Percentiles rank a stretch among this genome's conserved stretches.
These are phyloP conservation scores for Nasonia longicornis DNA, from an alignment of 1,140 invertebrate genomes.

Conservation along the genomic window DNA sequence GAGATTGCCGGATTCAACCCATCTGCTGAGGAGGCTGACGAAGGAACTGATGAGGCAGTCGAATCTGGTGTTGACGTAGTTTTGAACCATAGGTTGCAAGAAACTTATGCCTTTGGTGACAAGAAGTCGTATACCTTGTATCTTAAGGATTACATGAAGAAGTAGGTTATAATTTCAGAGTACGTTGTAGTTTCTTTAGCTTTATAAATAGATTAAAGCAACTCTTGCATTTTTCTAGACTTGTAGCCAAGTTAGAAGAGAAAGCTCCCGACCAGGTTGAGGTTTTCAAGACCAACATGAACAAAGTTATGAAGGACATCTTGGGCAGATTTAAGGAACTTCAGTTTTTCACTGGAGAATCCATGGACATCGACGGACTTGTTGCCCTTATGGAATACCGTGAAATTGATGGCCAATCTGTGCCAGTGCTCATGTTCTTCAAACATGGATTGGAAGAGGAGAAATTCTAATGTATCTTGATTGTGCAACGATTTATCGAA, in stretches of 20 bases:
- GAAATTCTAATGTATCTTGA: constrained; percentile 80
- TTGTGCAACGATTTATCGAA: constrained; percentile 53
- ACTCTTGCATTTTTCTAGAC: constrained; percentile 67
- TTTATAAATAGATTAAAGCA: constrained; percentile 9
- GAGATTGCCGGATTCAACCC: constrained; percentile 89
- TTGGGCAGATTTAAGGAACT: constrained; percentile 91
- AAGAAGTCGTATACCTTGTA: constrained; percentile 93
- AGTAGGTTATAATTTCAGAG: constrained; percentile 71
- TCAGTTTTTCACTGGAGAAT: constrained; percentile 95
- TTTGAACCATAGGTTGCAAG: constrained; percentile 89
- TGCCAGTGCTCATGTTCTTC: constrained; percentile 93
- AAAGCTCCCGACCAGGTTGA: constrained; percentile 85
- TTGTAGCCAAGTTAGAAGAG: constrained; percentile 86
- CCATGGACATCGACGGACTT: constrained; percentile 94
- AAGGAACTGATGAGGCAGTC: constrained; percentile 81
- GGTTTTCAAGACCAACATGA: constrained; percentile 91
- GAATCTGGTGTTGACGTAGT: constrained; percentile 93
- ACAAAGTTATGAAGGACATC: constrained; percentile 95
- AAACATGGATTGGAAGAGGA: constrained; percentile 96
- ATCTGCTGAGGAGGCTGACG: constrained; percentile 90
- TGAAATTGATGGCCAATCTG: constrained; percentile 84
- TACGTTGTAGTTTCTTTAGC: constrained; percentile 26
- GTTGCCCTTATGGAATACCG: constrained; percentile 94
- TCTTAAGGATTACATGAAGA: constrained; percentile 97
- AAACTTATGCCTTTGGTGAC: constrained; percentile 87